phyloP scores from a whole-genome alignment of 2,888 invertebrate species.

The Heliconius ethilla region DNA sequence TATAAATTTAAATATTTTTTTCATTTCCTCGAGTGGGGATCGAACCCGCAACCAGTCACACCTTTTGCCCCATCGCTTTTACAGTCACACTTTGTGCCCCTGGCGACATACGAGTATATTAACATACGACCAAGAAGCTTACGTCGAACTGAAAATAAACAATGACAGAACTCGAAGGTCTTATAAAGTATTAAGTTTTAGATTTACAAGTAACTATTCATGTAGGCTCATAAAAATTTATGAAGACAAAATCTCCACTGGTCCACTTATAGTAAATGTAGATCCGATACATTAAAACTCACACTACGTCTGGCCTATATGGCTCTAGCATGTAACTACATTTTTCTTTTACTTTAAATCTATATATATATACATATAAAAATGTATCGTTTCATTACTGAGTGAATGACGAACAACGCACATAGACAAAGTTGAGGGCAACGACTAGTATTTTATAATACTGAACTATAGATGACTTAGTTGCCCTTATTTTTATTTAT shows the following conservation, averaged over 20 bases:
- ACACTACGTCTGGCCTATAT: conserved; percentile 6
- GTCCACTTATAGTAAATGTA: conserved; percentile 20
- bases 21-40: no score
- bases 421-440: background rate
- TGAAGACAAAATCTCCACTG: conserved; percentile 8
- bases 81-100: no score
- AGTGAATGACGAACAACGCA: background rate
- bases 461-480: background rate
- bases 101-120: background rate
- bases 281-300: conserved; percentile 19
- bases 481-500: background rate
- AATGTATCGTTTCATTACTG: background rate
- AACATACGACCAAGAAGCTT: background rate
- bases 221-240: conserved; percentile 20
- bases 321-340: conserved; percentile 8
- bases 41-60: no score
- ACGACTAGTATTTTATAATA: background rate
- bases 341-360: background rate
- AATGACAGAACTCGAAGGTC: background rate
- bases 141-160: background rate
- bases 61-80: no score
- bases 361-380: background rate
- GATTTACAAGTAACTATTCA: conserved; percentile 12
- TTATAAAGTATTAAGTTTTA: conserved; percentile 16
- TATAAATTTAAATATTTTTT: no score